Evolutionary conservation across 2,113 vertebrate genomes (phyloP), one percentile per base, ranked within the genome.

Genomic region (Barnardius zonarius): DNA sequence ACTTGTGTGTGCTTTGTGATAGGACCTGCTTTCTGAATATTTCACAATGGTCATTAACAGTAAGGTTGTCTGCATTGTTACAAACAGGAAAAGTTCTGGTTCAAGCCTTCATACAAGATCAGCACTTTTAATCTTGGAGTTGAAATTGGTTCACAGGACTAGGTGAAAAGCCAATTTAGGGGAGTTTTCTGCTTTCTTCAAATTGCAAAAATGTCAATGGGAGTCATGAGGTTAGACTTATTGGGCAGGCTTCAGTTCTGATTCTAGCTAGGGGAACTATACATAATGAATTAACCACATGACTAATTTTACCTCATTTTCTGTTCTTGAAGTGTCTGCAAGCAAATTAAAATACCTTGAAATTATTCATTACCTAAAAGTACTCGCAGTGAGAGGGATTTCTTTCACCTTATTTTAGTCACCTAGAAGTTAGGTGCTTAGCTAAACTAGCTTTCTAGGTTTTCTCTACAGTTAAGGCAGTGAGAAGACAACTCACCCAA

Each of bases 231-330:
- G 92, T 76, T 94, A 94, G 91, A 96, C 86, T 83, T 92, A 94
- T 55, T 59, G 95, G 80, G 88, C 88, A 89, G 86, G 54, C n/a
- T 92, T 91, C 88, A 92, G 80, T 91, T 78, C 83, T 96, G 70
- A 93, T 92, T 91, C 93, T 85, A 95, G 96, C 91, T 91, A 91
- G 77, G 92, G 91, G 91, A 95, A 85, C 93, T 92, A 96, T 95
- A 95, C 86, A 94, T 96, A 95, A 97, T 96, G 91, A 93, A 96
- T 96, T 97, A 96, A 96, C 88, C 96, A 96, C 93, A 96, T 95
- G 92, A 96, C 93, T 96, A 96, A 97, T 95, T 96, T 94, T 85
- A 92, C 86, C 74, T 96, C 92, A 94, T 96, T 97, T 96, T 94
- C 93, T 87, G 49, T 91, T 96, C 96, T 83, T 91, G 57, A 96